Conservation (phyloP, 2,113 vertebrate species). For the Alaudala cheleensis region DNA sequence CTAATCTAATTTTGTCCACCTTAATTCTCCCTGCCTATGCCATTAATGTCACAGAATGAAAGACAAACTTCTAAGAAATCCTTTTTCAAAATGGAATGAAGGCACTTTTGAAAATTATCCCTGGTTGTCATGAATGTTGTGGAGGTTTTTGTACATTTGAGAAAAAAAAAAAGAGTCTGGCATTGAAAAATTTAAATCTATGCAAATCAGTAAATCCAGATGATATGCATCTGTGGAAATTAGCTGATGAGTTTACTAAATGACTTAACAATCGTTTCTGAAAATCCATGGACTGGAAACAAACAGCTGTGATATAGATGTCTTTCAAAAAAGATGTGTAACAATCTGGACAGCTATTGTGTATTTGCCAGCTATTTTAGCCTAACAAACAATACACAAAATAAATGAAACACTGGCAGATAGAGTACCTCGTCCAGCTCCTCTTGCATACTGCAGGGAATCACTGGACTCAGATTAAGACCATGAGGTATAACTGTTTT, state of each 20-base stretch:
- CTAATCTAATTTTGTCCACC: background rate
- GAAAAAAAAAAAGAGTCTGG: background rate
- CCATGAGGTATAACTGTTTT: background rate
- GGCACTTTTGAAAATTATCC: background rate
- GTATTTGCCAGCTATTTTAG: background rate
- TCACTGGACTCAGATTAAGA: background rate
- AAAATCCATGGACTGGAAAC: slow-evolving; percentile 37
- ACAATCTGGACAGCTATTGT: slow-evolving; percentile 12
- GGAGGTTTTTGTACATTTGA: background rate
- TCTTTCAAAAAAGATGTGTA: slow-evolving; percentile 3
- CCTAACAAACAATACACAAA: background rate
- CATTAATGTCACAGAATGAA: background rate
- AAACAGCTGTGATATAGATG: slow-evolving; percentile 26
- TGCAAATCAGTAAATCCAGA: slow-evolving; percentile 49
- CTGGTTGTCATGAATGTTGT: background rate
- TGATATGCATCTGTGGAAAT: slow-evolving; percentile 44
- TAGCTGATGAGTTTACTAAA: slow-evolving; percentile 55
- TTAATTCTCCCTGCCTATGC: background rate
- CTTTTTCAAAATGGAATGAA: background rate
- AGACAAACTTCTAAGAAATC: background rate
- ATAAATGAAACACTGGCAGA: background rate
- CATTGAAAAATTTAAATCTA: background rate
- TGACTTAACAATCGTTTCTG: slow-evolving; percentile 46
- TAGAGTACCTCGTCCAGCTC: background rate
- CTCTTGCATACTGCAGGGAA: background rate